Evolutionary conservation across 2,797 vertebrate genomes (phyloP).

Genomic region (Melanotaenia nigrans): DNA sequence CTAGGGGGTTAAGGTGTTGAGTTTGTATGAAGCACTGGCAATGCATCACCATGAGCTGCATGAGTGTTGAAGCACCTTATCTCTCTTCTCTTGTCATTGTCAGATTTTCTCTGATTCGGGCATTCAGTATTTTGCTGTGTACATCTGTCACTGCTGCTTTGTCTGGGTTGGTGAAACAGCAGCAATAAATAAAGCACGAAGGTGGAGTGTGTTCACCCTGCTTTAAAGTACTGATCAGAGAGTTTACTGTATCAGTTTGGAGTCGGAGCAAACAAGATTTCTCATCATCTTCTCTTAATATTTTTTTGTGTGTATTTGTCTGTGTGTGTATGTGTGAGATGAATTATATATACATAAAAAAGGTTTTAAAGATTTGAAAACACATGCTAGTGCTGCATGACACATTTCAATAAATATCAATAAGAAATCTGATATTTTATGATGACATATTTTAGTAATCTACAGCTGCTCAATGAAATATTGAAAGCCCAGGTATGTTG

Average conservation of each 20-base stretch:
- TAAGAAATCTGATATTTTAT: slow-evolving; percentile 57
- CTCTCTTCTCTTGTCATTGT: slow-evolving; percentile 50
- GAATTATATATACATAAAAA: slow-evolving; percentile 17
- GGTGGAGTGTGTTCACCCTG: slow-evolving; percentile 43
- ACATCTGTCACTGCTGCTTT: slow-evolving; percentile 59
- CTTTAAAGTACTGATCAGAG: slow-evolving; percentile 55
- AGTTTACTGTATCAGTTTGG: slow-evolving; percentile 69
- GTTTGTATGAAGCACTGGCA: slow-evolving; percentile 22
- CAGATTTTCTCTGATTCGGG: slow-evolving; percentile 54
- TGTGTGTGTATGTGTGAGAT: neutral
- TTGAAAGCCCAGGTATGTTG: slow-evolving; percentile 78
- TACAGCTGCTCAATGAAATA: slow-evolving; percentile 72
- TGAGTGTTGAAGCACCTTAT: slow-evolving; percentile 31
- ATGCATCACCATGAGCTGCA: slow-evolving; percentile 14
- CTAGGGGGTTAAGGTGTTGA: slow-evolving; percentile 6
- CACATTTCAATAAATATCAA: slow-evolving; percentile 61
- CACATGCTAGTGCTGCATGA: slow-evolving; percentile 42
- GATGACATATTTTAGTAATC: slow-evolving; percentile 72
- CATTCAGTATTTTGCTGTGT: slow-evolving; percentile 57
- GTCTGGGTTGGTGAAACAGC: slow-evolving; percentile 55
- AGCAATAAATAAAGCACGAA: slow-evolving; percentile 60
- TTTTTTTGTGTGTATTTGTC: slow-evolving; percentile 17
- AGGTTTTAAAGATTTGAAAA: slow-evolving; percentile 52
- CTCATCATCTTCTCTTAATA: slow-evolving; percentile 37
- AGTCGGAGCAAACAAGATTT: slow-evolving; percentile 54